Conservation (phyloP, 2,888 invertebrate species). For the Teinopalpus imperialis region DNA sequence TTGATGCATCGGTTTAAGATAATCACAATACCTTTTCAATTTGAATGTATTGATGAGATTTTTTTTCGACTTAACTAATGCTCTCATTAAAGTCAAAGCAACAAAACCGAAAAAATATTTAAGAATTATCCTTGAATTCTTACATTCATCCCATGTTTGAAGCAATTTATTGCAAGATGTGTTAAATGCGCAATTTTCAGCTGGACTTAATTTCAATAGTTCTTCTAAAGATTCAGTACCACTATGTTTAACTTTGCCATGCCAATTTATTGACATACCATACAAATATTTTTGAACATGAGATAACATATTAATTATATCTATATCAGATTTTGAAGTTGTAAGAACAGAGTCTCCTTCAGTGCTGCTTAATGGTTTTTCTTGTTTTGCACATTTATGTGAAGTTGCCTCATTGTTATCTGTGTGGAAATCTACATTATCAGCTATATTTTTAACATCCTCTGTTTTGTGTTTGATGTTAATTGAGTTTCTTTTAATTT, state of each 20-base stretch:
- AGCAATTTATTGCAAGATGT: constrained; percentile 30
- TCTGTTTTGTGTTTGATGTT: too few relatives aligned
- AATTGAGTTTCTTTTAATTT: too few relatives aligned
- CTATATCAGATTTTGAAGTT: too few relatives aligned
- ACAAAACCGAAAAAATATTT: constrained; percentile 34
- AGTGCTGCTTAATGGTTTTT: too few relatives aligned
- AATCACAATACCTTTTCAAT: constrained; percentile 12
- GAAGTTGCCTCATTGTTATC: too few relatives aligned
- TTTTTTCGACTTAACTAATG: constrained; percentile 29
- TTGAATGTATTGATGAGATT: constrained; percentile 30
- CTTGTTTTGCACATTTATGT: too few relatives aligned
- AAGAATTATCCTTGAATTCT: constrained; percentile 24
- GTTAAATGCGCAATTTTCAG: constrained; percentile 33
- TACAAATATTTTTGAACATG: too few relatives aligned
- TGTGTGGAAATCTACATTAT: too few relatives aligned
- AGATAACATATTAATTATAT: too few relatives aligned
- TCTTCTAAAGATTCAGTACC: not conserved
- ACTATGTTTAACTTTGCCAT: not conserved
- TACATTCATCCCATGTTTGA: constrained; percentile 28
- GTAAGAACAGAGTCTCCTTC: too few relatives aligned
- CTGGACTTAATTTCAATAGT: constrained; percentile 19
- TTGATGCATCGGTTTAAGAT: not conserved
- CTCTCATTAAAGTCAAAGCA: constrained; percentile 32
- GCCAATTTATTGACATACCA: constrained; percentile 5
- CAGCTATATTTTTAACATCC: too few relatives aligned